These are phyloP conservation scores for Paraescarpia echinospica DNA, from an alignment of 1,140 invertebrate genomes.

Conservation along the genomic window DNA sequence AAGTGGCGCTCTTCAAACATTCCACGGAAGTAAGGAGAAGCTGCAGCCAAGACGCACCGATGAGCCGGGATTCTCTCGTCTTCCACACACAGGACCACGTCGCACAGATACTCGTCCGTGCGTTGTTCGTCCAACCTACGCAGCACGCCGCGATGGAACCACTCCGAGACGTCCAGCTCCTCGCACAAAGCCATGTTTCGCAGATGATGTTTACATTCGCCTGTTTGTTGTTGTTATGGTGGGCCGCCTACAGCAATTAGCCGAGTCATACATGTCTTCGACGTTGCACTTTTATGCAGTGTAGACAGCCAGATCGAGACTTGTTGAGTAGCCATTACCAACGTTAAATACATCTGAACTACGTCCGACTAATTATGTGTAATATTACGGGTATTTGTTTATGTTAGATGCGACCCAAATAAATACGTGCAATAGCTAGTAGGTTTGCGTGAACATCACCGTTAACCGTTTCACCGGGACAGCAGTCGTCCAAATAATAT, in stretches of 20 bases:
- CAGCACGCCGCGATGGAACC: not conserved
- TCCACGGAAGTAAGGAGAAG: slow-evolving; percentile 57
- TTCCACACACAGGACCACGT: slow-evolving; percentile 69
- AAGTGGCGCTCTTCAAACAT: slow-evolving; percentile 55
- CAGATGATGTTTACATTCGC: not conserved
- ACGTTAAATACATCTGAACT: not conserved
- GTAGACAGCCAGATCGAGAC: not conserved
- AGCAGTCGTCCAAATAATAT: too few species aligned
- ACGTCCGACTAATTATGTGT: not conserved
- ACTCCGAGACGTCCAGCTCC: not conserved
- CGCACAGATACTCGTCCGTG: slow-evolving; percentile 41
- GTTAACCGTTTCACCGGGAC: not conserved
- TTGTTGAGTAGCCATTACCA: not conserved
- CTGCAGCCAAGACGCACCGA: slow-evolving; percentile 63
- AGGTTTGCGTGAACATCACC: not conserved
- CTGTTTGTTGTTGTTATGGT: not conserved
- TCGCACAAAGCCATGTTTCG: not conserved
- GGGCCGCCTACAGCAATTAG: not conserved
- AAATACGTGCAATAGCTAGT: not conserved
- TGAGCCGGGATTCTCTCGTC: slow-evolving; percentile 63
- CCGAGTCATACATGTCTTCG: not conserved
- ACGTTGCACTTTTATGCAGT: not conserved
- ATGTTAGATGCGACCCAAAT: not conserved
- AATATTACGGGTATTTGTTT: not conserved
- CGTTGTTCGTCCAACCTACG: slow-evolving; percentile 14